These are phyloP conservation scores for Maylandia zebra DNA, from an alignment of 2,113 vertebrate genomes.

Conservation along the genomic window DNA sequence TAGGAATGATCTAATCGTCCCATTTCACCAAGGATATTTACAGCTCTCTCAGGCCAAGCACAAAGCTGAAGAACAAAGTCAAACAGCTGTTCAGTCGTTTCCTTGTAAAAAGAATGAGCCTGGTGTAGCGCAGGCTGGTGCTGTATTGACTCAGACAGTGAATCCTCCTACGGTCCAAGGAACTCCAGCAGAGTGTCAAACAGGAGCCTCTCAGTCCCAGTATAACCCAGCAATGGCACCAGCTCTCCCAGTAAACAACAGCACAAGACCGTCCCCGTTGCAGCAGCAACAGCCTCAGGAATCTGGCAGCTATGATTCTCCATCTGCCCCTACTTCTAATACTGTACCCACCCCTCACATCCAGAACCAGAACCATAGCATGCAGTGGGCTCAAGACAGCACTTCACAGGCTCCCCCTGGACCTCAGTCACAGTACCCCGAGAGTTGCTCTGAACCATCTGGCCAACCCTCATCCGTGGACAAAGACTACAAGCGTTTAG, in stretches of 20 bases:
- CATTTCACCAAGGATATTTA: slow-evolving; percentile 52
- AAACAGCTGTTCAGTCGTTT: slow-evolving; percentile 39
- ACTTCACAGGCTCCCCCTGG: slow-evolving; percentile 67
- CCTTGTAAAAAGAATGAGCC: slow-evolving; percentile 50
- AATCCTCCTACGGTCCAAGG: slow-evolving; percentile 61
- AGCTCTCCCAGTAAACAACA: slow-evolving; percentile 59
- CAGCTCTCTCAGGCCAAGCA: slow-evolving; percentile 59
- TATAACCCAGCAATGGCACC: slow-evolving; percentile 57
- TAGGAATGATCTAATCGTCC: slow-evolving; percentile 17
- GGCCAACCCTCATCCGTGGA: slow-evolving; percentile 64
- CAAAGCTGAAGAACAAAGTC: slow-evolving; percentile 37
- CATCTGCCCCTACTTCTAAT: slow-evolving; percentile 21
- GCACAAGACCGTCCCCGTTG: slow-evolving; percentile 68
- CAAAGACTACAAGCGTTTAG: slow-evolving; percentile 76
- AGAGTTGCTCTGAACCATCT: slow-evolving; percentile 72
- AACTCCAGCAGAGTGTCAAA: slow-evolving; percentile 60
- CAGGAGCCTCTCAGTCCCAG: slow-evolving; percentile 67
- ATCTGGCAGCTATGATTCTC: slow-evolving; percentile 74
- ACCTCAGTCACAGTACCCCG: slow-evolving; percentile 52
- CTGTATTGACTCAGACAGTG: slow-evolving; percentile 41
- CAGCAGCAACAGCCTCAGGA: slow-evolving; percentile 69
- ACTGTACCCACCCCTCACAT: slow-evolving; percentile 33
- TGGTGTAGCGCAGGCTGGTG: slow-evolving; percentile 51
- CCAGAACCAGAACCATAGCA: slow-evolving; percentile 66
- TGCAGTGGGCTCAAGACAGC: slow-evolving; percentile 71